Base-by-base conservation (phyloP, 2,113 vertebrate genomes). In the Cyprichromis sp. region DNA sequence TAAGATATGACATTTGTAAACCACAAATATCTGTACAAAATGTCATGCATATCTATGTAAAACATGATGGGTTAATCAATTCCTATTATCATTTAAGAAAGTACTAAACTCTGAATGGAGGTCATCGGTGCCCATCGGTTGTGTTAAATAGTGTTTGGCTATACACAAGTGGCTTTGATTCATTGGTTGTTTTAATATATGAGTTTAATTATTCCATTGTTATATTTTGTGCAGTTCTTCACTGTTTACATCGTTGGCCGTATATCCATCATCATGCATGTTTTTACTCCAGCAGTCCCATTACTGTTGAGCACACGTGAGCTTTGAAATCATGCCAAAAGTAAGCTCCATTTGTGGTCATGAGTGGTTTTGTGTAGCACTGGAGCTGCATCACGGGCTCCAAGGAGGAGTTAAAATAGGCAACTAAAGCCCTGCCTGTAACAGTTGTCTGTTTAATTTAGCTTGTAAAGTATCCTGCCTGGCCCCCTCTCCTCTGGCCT, bases 391-490 rank as follows among this genome's bases (percentile, higher is more conserved):
- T 92, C 85, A 4, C 84, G 26, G 92, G 92, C 92, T 92, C 92
- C 68, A 61, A 86, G 82, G 95, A 94, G 81, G 86, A 91, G 88
- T 91, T 94, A 94, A 93, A 95, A 94, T 90, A 95, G 87, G 90
- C 88, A 40, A 68, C 89, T 34, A 71, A 89, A 93, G 89, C 81
- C 90, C 11, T 85, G 88, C 87, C 86, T 83, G 80, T 89, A 91
- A 94, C 95, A 96, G 94, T 95, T 95, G 95, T 94, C 87, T 88
- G 94, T 94, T 94, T 93, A 94, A 94, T 94, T 94, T 95, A 95
- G 95, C 92, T 87, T 14, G 87, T 94, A 93, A 94, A 92, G 87
- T 89, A 92, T 92, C 85, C 86, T 81, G 42, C 86, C 71, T 45
- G 11, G 87, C 8, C 83, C 80, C 47, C 85, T 24, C 79, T 92